phyloP scores from a whole-genome alignment of 2,888 invertebrate species.

The Pilophorus perplexus region DNA sequence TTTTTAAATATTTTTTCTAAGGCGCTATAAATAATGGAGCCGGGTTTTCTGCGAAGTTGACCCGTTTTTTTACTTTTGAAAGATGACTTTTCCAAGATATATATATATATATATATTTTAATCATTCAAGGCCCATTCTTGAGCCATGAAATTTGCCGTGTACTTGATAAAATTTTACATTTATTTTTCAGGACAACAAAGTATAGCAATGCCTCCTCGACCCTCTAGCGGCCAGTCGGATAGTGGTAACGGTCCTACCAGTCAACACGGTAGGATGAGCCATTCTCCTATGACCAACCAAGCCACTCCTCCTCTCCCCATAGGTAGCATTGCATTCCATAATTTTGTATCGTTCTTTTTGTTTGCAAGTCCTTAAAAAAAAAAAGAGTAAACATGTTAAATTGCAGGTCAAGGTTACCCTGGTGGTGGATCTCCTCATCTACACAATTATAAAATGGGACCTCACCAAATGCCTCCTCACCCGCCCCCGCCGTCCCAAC shows the following conservation, averaged over 20 bases:
- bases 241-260: constrained; percentile 60
- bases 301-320: constrained; percentile 51
- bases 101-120: too few relatives aligned
- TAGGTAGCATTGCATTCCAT: constrained; percentile 2
- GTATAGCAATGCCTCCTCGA: constrained; percentile 93
- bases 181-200: constrained; percentile 71
- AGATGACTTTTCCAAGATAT: too few relatives aligned
- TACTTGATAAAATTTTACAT: not conserved
- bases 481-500: constrained; percentile 52
- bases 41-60: too few relatives aligned
- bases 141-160: too few relatives aligned
- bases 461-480: constrained; percentile 56
- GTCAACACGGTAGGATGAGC: constrained; percentile 57
- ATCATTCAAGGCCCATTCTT: too few relatives aligned
- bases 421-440: constrained; percentile 55
- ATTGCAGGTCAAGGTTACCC: constrained; percentile 55
- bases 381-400: not conserved
- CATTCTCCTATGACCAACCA: constrained; percentile 69
- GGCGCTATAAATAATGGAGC: too few relatives aligned
- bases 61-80: too few relatives aligned
- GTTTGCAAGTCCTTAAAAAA: too few relatives aligned
- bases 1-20: too few relatives aligned
- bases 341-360: not conserved
- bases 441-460: constrained; percentile 63
- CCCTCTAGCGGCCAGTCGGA: constrained; percentile 81